Evolutionary conservation across 1,140 invertebrate genomes (phyloP).

Genomic region (Sitodiplosis mosellana): DNA sequence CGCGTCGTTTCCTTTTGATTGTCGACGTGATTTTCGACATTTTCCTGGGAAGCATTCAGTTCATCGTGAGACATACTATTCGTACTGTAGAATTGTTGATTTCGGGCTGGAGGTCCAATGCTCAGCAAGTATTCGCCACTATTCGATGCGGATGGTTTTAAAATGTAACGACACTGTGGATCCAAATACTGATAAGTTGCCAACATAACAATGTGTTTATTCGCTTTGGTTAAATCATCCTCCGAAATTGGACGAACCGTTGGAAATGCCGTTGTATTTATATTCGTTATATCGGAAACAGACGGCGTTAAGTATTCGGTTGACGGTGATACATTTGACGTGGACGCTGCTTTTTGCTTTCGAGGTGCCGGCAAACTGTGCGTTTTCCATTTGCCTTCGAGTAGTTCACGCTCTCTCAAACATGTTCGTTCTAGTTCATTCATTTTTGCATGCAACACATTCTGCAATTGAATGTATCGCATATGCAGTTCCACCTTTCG

Average conservation of each 20-base stretch:
- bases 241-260: constrained; percentile 46
- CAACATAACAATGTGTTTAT: constrained; percentile 33
- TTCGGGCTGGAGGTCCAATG: constrained; percentile 37
- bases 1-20: constrained; percentile 7
- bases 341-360: constrained; percentile 36
- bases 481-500: constrained; percentile 83
- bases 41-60: constrained; percentile 6
- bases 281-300: too few relatives aligned
- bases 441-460: constrained; percentile 68
- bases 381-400: constrained; percentile 71
- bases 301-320: constrained; percentile 7
- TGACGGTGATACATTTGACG: constrained; percentile 26
- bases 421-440: constrained; percentile 67
- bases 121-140: constrained; percentile 48
- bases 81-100: constrained; percentile 19
- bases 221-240: constrained; percentile 41
- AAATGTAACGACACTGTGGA: constrained; percentile 42
- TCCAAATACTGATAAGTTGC: constrained; percentile 46
- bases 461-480: constrained; percentile 74
- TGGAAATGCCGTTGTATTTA: constrained; percentile 9
- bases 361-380: constrained; percentile 67
- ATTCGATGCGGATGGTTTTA: constrained; percentile 32
- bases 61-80: background rate
- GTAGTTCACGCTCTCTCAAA: constrained; percentile 60
- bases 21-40: constrained; percentile 25